Percentiles rank a stretch among this genome's conserved stretches.
Evolutionary conservation across 2,797 vertebrate species (phyloP).

Genomic region (Phrynocephalus vlangalii): DNA sequence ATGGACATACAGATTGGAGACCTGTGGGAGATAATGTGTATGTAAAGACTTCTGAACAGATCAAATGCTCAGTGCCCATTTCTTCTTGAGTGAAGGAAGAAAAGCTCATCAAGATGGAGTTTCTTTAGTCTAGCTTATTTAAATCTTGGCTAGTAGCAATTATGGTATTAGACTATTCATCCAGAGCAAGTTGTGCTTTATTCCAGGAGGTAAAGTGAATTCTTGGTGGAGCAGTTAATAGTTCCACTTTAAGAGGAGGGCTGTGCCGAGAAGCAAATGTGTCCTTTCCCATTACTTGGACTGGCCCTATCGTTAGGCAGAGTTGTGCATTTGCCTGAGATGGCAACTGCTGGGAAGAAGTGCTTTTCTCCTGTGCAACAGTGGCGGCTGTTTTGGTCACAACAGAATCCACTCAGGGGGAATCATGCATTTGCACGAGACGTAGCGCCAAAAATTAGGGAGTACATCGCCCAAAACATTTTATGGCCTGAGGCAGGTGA

Average conservation of each 20-base stretch:
- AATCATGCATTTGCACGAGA: too few relatives aligned
- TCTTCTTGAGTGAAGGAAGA: too few relatives aligned
- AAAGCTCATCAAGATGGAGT: too few relatives aligned
- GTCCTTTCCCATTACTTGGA: background rate
- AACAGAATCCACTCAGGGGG: too few relatives aligned
- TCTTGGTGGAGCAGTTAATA: background rate
- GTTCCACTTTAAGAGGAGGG: background rate
- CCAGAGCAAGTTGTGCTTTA: background rate
- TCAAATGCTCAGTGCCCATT: too few relatives aligned
- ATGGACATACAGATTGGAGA: too few relatives aligned
- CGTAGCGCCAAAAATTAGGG: too few relatives aligned
- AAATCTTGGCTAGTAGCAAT: background rate
- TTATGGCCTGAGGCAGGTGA: background rate
- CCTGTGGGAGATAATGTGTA: too few relatives aligned
- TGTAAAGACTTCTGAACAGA: too few relatives aligned
- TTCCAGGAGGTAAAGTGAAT: background rate
- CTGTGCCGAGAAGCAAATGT: background rate
- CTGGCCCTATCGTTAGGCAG: background rate
- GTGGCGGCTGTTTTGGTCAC: too few relatives aligned
- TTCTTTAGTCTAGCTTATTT: background rate
- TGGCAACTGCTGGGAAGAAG: background rate
- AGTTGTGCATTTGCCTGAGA: background rate
- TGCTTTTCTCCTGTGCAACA: too few relatives aligned
- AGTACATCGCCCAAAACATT: background rate
- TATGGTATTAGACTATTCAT: background rate